Evolutionary conservation across 1,140 invertebrate species (phyloP), one percentile per base, ranked within the genome.

Genomic region (Drosophila littoralis): DNA sequence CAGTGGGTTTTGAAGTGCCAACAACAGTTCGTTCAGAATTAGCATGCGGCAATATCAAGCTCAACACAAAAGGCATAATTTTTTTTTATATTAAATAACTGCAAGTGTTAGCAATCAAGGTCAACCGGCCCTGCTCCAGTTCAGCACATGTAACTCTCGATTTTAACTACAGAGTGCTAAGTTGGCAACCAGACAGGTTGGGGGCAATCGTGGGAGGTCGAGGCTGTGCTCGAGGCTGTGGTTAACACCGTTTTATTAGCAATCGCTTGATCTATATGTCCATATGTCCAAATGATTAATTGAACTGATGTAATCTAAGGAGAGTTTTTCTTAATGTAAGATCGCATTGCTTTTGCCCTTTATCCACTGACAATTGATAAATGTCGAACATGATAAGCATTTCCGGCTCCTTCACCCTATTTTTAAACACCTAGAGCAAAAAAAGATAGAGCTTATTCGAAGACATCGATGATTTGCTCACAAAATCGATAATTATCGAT

Each of bases 51-150:
- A 50, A 51, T 50, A 33, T 58, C 10, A 33, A 71, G 5, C 9
- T n/a, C 42, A 46, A 54, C 22, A 12, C 51, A 57, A 51, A 65
- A 58, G 46, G 38, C 32, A 13, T 40, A 35, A 17, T 45, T 45
- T 15, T 45, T 15, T n/a, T 7, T 12, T 58, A 4, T 32, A 58
- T 48, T 48, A 42, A 22, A 54, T 8, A 57, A 32, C 7, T 64
- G 35, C 33, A 33, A 38, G 22, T 67, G 36, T 9, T n/a, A 35
- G 6, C n/a, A 3, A 28, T 68, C 70, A 73, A 68, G 64, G 70
- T 55, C 45, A 73, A 73, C 70, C 15, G 55, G 70, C 64, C 48
- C 64, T 68, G 70, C 48, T 73, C 55, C 55, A 73, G 33, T 67
- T 59, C 9, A 36, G 50, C 1, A 33, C 33, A 51, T 42, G 33